Evolutionary conservation across 2,888 invertebrate species (phyloP), one percentile per base, ranked within the genome.

Genomic region (Neoscelio sp.): DNA sequence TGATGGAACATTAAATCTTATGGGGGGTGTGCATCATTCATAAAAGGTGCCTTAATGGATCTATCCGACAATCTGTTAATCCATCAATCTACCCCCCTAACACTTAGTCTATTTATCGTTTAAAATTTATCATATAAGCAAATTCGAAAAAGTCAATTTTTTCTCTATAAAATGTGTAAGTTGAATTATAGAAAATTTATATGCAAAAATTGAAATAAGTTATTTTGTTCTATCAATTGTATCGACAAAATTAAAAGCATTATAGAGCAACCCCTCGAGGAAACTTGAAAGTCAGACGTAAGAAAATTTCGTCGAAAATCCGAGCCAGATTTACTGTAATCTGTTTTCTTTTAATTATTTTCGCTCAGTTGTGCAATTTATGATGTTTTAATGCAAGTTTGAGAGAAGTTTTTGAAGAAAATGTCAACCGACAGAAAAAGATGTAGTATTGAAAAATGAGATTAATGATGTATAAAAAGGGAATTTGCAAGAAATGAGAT

Each of bases 401-500:
- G 7, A 7, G 20, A n/a, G n/a, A 20, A 35, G 54, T 54, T 54
- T 8, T 12, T 28, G 12, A 17, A 23, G n/a, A 23, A 12, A 38
- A 20, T 10, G 38, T 54, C 20, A 6, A 23, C 38, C 10, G 3
- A 17, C 10, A 10, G 30, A 15, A 20, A 44, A 44, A 28, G 12
- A 7, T n/a, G 10, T 15, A 13, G 26, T 28, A 30, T 44, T 48
- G 48, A 62, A 62, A 62, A 62, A 62, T 62, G 48, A 17, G 8
- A 26, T 33, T 46, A 15, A 44, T 38, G 5, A 15, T 40, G 23
- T 38, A 38, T 4, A 60, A 64, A 64, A 50, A 48, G 12, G 50
- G 28, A 10, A 48, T 64, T 64, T 26, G 40, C 64, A 50, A 28
- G 50, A 50, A 50, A 38, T 40, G 26, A 40, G 40, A 64, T 48